Percentiles rank a stretch among this genome's conserved stretches.
These are phyloP conservation scores for Myotis daubentonii DNA, from an alignment of 2,797 vertebrate genomes.

Conservation along the genomic window DNA sequence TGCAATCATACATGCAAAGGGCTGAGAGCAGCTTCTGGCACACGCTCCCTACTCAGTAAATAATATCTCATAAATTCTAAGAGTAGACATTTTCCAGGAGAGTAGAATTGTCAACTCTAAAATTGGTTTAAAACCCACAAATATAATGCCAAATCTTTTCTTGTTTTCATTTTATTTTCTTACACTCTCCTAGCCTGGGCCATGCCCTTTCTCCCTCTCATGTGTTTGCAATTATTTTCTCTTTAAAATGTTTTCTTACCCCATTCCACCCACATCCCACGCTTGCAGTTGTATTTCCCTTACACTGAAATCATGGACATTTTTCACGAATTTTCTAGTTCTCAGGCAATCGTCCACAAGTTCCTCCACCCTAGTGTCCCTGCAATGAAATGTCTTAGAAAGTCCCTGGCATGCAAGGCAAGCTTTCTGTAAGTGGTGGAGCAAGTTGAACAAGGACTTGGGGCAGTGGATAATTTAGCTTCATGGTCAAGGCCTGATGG, in stretches of 20 bases:
- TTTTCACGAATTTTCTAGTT: conserved; percentile 75
- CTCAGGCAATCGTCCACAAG: conserved; percentile 9
- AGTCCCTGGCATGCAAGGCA: conserved; percentile 57
- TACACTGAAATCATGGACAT: conserved; percentile 66
- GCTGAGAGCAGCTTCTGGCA: not conserved
- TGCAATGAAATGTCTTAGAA: conserved; percentile 57
- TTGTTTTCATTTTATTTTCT: conserved; percentile 76
- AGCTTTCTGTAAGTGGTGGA: conserved; percentile 50
- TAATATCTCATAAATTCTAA: not conserved
- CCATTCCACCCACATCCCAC: conserved; percentile 68
- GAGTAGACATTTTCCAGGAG: not conserved
- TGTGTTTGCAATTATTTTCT: conserved; percentile 82
- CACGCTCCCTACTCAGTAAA: not conserved
- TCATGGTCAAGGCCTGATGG: not conserved
- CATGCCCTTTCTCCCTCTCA: conserved; percentile 50
- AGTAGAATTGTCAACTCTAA: conserved; percentile 21
- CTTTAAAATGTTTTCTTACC: conserved; percentile 73
- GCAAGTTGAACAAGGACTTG: conserved; percentile 31
- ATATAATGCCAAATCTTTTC: conserved; percentile 69
- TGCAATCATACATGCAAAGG: not conserved
- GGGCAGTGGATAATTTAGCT: conserved; percentile 12
- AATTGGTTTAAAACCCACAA: conserved; percentile 50
- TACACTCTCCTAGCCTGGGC: conserved; percentile 63
- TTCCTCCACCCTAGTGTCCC: conserved; percentile 45
- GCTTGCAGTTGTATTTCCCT: conserved; percentile 65